Evolutionary conservation across 53 echinoderm and acorn worm genomes (phyloP).

Genomic region (Echinarachnius parma): DNA sequence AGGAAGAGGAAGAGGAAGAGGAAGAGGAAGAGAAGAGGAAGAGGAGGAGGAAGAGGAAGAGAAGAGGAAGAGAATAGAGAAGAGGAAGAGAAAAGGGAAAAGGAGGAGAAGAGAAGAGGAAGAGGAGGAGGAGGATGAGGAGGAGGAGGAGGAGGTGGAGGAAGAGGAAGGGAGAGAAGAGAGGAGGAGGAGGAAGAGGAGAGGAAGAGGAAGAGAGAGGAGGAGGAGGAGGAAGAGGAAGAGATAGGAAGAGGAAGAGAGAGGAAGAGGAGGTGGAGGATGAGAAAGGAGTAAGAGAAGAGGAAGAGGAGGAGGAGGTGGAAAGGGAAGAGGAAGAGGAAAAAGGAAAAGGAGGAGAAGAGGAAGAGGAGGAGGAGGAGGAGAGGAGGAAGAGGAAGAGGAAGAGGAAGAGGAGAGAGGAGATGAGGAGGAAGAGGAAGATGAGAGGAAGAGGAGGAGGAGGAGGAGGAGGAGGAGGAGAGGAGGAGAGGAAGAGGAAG

Average conservation of each 20-base stretch:
- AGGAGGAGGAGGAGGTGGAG: not conserved
- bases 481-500: not conserved
- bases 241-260: not conserved
- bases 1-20: not conserved
- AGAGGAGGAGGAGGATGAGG: not conserved
- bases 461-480: no score
- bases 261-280: no score
- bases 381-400: no score
- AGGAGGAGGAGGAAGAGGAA: not conserved
- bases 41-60: no score
- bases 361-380: no score
- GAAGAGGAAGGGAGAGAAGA: not conserved
- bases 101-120: not conserved
- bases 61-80: not conserved
- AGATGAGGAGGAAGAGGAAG: no score
- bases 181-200: not conserved
- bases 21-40: not conserved
- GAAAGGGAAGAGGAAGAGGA: no score
- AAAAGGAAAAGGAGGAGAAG: no score
- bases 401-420: no score
- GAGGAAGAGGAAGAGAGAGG: not conserved
- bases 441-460: no score
- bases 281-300: no score
- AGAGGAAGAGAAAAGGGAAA: not conserved
- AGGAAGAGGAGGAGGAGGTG: no score